phyloP scores from a whole-genome alignment of 2,888 invertebrate genomes.

The Ophion slaviceki region DNA sequence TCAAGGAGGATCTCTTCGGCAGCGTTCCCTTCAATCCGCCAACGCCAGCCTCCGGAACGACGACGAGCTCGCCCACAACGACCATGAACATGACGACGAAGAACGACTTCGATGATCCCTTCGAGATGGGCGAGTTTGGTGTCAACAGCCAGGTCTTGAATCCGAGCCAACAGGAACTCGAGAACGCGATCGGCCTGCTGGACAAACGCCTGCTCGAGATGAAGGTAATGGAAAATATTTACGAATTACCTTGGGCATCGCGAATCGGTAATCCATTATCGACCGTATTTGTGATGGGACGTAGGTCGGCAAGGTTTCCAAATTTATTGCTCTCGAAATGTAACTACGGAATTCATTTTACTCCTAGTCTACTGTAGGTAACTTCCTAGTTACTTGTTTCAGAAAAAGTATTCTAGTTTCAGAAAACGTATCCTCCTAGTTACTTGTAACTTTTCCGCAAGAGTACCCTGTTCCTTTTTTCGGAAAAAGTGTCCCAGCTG shows the following conservation, averaged over 20 bases:
- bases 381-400: neutral
- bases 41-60: conserved; percentile 75
- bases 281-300: neutral
- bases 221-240: conserved; percentile 86
- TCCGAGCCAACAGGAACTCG: conserved; percentile 86
- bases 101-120: conserved; percentile 88
- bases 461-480: neutral
- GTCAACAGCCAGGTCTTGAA: conserved; percentile 81
- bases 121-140: conserved; percentile 92
- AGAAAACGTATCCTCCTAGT: neutral
- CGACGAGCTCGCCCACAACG: conserved; percentile 64
- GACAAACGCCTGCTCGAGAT: conserved; percentile 94
- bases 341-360: neutral
- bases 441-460: neutral
- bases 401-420: neutral
- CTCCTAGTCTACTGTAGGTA: neutral
- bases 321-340: neutral
- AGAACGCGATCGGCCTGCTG: conserved; percentile 91
- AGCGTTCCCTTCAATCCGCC: conserved; percentile 89
- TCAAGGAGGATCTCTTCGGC: conserved; percentile 91
- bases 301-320: neutral
- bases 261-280: neutral
- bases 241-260: neutral
- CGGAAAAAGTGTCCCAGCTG: neutral
- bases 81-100: conserved; percentile 74